Base-by-base conservation (phyloP, 1,140 invertebrate species). In the Drusus annulatus region DNA sequence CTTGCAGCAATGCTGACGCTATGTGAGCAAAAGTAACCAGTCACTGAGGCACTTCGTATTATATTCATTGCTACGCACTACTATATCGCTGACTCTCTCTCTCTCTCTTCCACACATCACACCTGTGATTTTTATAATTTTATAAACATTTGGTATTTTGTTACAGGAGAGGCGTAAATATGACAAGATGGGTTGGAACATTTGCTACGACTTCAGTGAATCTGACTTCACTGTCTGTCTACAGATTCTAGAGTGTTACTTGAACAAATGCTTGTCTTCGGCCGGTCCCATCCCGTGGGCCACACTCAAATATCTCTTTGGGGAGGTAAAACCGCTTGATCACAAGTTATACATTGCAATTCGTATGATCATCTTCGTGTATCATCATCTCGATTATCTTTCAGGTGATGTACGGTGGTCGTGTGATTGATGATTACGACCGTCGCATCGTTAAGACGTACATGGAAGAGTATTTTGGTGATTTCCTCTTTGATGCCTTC, bases 151-250 rank as follows among this genome's bases (percentile, higher is more conserved):
- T 36, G 31, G 17, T 60, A 60, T 60, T 60, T 51, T 8, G 54
- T 83, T 84, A 8, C 85, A 96, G 92, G 96, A 98, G 87, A 92
- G 96, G 60, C 92, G 95, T 84, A 97, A 97, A 87, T 98, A 97
- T 86, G 95, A 95, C 84, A 98, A 98, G 89, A 95, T 97, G 76
- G 96, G 96, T 1, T 98, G 96, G 96, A 98, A 98, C 85, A 96
- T 98, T 78, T 92, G 91, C 56, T 98, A 98, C 85, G 96, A 98
- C 89, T 98, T 98, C 86, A 97, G 96, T 85, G 96, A 97, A 88
- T 95, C 95, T 0, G 97, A 98, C 89, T 98, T 97, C 86, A 92
- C 93, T 76, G 95, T 97, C 16, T 96, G 95, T 86, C 92, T 94
- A 78, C 92, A 94, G 85, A 97, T 98, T 78, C 87, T 98, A 31